Evolutionary conservation across 2,113 vertebrate species (phyloP).

Genomic region (Agapornis roseicollis): DNA sequence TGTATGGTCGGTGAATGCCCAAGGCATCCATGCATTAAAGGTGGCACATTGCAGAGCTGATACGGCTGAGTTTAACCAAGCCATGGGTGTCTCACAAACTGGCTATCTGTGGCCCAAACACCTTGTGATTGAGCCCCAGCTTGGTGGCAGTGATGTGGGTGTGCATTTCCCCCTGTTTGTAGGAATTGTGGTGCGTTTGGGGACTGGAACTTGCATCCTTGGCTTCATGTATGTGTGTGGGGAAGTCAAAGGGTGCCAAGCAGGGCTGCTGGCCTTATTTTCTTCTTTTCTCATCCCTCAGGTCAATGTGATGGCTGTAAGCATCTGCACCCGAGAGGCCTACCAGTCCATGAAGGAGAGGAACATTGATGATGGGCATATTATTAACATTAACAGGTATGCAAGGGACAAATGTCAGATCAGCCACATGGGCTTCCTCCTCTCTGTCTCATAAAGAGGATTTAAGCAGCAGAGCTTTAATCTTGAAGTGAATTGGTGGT

Average conservation of each 20-base stretch:
- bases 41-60: background rate
- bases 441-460: background rate
- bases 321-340: constrained; percentile 93
- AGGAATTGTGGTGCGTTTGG: background rate
- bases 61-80: background rate
- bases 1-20: background rate
- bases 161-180: background rate
- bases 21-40: rapidly evolving
- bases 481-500: background rate
- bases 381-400: constrained; percentile 97
- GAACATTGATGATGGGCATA: constrained; percentile 91
- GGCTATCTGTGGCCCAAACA: background rate
- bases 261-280: background rate
- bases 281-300: constrained; percentile 42
- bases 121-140: background rate
- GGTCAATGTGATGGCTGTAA: constrained; percentile 93
- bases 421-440: background rate
- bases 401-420: background rate
- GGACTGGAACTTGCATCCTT: background rate
- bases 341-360: constrained; percentile 96
- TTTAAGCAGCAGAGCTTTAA: background rate
- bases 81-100: background rate
- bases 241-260: background rate
- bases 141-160: background rate
- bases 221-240: rapidly evolving